Conservation (phyloP, 2,888 invertebrate genomes). For the Pseudanteris insignis region DNA sequence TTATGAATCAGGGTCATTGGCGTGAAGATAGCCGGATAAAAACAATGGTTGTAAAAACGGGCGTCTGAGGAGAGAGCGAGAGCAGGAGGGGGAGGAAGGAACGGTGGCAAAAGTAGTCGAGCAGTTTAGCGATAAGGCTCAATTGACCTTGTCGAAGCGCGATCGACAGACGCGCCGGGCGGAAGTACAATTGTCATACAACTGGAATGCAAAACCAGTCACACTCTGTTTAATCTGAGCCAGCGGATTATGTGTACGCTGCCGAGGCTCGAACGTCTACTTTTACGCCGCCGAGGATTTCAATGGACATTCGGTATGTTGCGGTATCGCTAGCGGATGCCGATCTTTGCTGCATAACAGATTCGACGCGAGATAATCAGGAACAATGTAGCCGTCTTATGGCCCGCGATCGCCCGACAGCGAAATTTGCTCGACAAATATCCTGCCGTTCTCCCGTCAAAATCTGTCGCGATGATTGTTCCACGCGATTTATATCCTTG, state of each 20-base stretch:
- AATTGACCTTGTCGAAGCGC: conserved; percentile 42
- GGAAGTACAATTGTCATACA: conserved; percentile 42
- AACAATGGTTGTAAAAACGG: conserved; percentile 10
- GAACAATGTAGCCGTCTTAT: conserved; percentile 40
- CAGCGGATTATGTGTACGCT: conserved; percentile 1
- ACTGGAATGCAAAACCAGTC: conserved; percentile 44
- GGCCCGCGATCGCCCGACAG: conserved; percentile 6
- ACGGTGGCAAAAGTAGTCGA: neutral
- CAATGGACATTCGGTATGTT: conserved; percentile 39
- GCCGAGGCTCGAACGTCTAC: neutral
- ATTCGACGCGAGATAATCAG: conserved; percentile 37
- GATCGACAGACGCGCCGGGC: conserved; percentile 29
- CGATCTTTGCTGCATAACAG: conserved; percentile 28
- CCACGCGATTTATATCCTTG: neutral
- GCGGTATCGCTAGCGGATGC: neutral
- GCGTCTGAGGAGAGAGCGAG: no score
- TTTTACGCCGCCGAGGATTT: conserved; percentile 26
- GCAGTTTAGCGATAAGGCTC: conserved; percentile 4
- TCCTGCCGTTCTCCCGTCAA: neutral
- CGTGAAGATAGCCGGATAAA: conserved; percentile 11
- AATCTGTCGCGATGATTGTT: conserved; percentile 1
- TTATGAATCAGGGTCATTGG: conserved; percentile 35
- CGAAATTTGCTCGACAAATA: conserved; percentile 2
- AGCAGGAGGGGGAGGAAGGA: neutral
- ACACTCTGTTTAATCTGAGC: conserved; percentile 45